phyloP scores from a whole-genome alignment of 2,113 vertebrate species.

The Pseudorasbora parva region DNA sequence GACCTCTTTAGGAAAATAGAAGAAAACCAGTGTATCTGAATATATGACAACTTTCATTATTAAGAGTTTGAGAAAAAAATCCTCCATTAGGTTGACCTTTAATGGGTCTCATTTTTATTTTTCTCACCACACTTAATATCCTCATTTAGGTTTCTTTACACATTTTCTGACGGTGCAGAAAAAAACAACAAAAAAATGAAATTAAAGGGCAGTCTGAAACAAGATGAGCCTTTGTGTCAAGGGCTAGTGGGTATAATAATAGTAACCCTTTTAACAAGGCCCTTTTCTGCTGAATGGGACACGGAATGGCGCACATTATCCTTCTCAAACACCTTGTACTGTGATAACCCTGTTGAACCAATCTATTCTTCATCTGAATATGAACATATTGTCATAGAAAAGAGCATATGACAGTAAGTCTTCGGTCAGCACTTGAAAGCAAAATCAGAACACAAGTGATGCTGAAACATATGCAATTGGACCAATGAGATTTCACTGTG shows the following conservation, averaged over 20 bases:
- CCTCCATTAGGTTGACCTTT: background rate
- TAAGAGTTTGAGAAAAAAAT: background rate
- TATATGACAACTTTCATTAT: background rate
- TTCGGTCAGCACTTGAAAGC: background rate
- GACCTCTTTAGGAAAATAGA: background rate
- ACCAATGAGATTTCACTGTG: background rate
- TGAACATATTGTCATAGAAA: conserved; percentile 50
- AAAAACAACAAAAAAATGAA: background rate
- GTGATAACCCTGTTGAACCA: conserved; percentile 38
- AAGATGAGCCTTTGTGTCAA: conserved; percentile 23
- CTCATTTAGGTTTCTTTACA: conserved; percentile 11
- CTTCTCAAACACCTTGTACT: conserved; percentile 13
- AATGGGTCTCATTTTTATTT: background rate
- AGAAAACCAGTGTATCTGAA: background rate
- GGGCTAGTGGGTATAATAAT: conserved; percentile 32
- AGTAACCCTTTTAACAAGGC: conserved; percentile 18
- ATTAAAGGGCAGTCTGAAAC: conserved; percentile 40
- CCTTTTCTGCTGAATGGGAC: conserved; percentile 21
- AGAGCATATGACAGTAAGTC: background rate
- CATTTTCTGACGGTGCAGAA: background rate
- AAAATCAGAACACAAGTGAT: background rate
- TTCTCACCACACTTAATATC: background rate
- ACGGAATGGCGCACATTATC: background rate
- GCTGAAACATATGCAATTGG: background rate
- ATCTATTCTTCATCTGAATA: conserved; percentile 51